Percentiles rank a stretch among this genome's conserved stretches.
Evolutionary conservation across 2,113 vertebrate species (phyloP).

Genomic region (Acrocephalus kingi): DNA sequence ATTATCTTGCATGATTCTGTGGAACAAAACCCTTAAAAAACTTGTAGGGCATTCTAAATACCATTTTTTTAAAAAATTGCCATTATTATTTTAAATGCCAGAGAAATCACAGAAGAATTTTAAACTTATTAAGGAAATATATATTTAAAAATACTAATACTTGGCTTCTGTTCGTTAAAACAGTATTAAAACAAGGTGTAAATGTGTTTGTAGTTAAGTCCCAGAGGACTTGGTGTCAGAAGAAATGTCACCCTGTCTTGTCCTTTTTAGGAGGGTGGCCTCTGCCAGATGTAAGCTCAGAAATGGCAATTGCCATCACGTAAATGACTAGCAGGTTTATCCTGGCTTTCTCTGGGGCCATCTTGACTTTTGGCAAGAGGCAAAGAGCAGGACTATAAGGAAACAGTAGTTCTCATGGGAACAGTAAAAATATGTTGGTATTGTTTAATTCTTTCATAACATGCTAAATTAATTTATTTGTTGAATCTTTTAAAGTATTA

Average conservation of each 20-base stretch:
- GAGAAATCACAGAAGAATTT: background rate
- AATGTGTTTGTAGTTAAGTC: background rate
- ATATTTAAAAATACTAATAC: background rate
- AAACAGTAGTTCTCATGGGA: constrained; percentile 34
- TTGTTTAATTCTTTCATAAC: constrained; percentile 69
- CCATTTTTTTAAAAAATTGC: background rate
- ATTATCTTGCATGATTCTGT: background rate
- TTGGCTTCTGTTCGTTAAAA: background rate
- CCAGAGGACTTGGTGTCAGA: background rate
- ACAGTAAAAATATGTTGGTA: constrained; percentile 47
- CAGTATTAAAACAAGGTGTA: background rate
- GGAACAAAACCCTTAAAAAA: background rate
- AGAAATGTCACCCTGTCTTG: background rate
- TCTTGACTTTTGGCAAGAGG: constrained; percentile 39
- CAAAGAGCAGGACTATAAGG: constrained; percentile 30
- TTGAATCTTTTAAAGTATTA: constrained; percentile 54
- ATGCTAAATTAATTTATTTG: constrained; percentile 71
- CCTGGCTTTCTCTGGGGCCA: background rate
- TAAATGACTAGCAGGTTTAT: constrained; percentile 54
- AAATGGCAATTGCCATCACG: background rate
- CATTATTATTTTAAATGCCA: background rate
- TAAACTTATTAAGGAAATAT: background rate
- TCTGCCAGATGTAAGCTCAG: background rate
- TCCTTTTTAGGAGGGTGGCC: constrained; percentile 16
- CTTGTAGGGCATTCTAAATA: background rate